Base-by-base conservation (phyloP, 1,140 invertebrate species). In the Drosophila neocordata region DNA sequence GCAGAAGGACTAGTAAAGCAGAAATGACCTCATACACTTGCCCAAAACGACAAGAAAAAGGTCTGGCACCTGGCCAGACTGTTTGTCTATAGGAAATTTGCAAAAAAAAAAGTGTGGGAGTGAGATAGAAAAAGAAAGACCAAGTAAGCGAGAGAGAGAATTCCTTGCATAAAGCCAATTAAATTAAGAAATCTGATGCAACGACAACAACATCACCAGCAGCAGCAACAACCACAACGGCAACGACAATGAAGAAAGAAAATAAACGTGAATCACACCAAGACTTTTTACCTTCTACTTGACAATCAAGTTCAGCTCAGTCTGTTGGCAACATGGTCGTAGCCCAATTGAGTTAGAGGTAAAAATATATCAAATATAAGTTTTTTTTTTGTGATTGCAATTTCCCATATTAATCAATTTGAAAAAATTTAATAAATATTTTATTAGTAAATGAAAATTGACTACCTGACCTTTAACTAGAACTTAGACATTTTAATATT, bases 171-270 rank as follows among this genome's bases (percentile, higher is more conserved):
- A 88, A 79, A 88, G 83, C 83, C 83, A 88, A 88, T 88, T 88
- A 88, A 88, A 88, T 88, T 88, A 88, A 88, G 83, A 88, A 88
- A 88, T 88, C 83, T 88, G 83, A 88, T 88, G 76, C 83, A 88
- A 73, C 56, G 61, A 59, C 72, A 37, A 64, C 73, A 69, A 77
- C 68, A 77, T 67, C 62, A 71, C 52, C 73, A 76, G 48, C 44
- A 51, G 31, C 63, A 58, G 11, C 51, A 65, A 24, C 62, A 18
- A 2, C 69, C 52, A 48, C 13, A 37, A 35, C 18, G 27, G 12
- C 56, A 41, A 20, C 58, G 44, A 55, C 59, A 38, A 52, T 35
- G 48, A 31, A 24, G 48, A 65, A 60, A 53, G 44, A 55, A 48
- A 53, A 62, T 56, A 84, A 85, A 81, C 82, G 82, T 85, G 82